These are phyloP conservation scores for Adelges cooleyi DNA, from an alignment of 1,140 invertebrate species.

Conservation along the genomic window DNA sequence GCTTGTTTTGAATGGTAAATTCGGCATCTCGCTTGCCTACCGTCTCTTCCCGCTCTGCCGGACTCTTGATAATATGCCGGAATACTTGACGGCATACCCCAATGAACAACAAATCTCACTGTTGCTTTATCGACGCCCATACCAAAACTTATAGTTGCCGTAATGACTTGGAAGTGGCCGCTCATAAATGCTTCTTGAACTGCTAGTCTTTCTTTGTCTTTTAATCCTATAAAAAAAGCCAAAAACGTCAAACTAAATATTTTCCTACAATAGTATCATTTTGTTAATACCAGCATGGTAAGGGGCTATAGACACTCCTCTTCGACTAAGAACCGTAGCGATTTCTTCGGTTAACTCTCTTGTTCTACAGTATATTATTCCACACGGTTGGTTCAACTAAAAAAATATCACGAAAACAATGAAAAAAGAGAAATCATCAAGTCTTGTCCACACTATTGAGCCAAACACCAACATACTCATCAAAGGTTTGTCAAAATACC, in stretches of 20 bases:
- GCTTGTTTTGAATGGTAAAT: constrained; percentile 66
- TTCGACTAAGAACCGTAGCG: constrained; percentile 43
- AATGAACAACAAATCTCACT: constrained; percentile 81
- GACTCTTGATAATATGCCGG: constrained; percentile 52
- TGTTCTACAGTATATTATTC: constrained; percentile 58
- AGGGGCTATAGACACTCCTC: constrained; percentile 45
- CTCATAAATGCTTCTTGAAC: constrained; percentile 56
- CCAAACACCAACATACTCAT: too few species aligned
- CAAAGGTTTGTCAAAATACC: too few species aligned
- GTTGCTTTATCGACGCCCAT: constrained; percentile 63
- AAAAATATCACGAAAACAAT: constrained; percentile 33
- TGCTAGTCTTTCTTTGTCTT: constrained; percentile 40
- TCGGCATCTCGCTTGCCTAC: constrained; percentile 45
- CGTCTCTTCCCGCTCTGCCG: constrained; percentile 54
- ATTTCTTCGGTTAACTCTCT: constrained; percentile 52
- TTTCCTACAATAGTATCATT: too few species aligned
- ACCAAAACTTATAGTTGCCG: constrained; percentile 57
- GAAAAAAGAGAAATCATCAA: constrained; percentile 31
- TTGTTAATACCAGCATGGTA: constrained; percentile 50
- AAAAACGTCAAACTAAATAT: too few species aligned
- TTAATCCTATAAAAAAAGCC: constrained; percentile 39
- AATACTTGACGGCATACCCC: constrained; percentile 75
- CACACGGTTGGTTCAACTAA: constrained; percentile 40
- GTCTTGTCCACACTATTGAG: too few species aligned
- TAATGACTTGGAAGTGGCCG: constrained; percentile 48